Evolutionary conservation across 2,888 invertebrate species (phyloP), one percentile per base, ranked within the genome.

Genomic region (Drosophila nr. fundita): DNA sequence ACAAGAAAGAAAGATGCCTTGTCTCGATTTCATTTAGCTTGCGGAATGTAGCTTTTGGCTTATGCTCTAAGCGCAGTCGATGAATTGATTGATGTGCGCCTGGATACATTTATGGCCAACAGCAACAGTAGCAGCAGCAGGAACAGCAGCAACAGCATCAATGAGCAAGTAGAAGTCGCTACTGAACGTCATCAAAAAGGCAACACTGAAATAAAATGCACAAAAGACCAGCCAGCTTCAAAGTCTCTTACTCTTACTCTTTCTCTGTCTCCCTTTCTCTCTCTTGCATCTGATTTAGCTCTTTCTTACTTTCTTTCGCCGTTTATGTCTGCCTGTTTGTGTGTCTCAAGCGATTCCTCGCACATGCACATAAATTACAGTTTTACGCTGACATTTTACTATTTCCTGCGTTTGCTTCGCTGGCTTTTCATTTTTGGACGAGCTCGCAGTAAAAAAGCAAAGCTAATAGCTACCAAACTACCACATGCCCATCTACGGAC

Each of bases 361-460:
- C 87, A 82, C 83, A 84, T 76, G 87, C 75, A 89, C 90, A 88
- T 90, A 90, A 90, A 88, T 88, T 89, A 90, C 90, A 84, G 74
- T 89, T 89, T 88, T 90, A 81, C 87, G 87, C 90, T 89, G 87
- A 89, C 90, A 90, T 82, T 89, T 89, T 90, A 88, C 89, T 86
- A 88, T 90, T 89, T 78, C 74, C 80, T 69, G 70, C 78, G 78
- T 76, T 70, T 68, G 82, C 75, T 78, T 82, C 65, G 65, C 83
- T 87, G 87, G 73, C 88, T 81, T 88, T 85, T 88, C 86, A 88
- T 83, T 83, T 88, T 86, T 80, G 72, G 71, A 67, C 61, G 71
- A 62, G 58, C 59, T 75, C 58, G 80, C 78, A 89, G 84, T 86
- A 86, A 89, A 86, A 88, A 86, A 73, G 72, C 81, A 81, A 87